These are phyloP conservation scores for Macrotis lagotis DNA, from an alignment of 2,113 vertebrate species.

Conservation along the genomic window DNA sequence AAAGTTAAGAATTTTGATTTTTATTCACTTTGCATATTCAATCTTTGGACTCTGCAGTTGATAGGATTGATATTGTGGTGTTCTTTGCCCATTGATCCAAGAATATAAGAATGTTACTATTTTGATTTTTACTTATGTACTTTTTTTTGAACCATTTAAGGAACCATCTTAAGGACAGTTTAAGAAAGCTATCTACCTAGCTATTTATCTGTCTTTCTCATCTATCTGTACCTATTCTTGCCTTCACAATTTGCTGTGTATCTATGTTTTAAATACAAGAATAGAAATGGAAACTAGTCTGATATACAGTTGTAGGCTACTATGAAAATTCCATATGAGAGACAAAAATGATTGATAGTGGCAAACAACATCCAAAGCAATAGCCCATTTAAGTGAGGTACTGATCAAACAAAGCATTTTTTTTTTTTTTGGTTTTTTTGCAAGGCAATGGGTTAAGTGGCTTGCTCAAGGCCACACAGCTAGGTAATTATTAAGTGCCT, in stretches of 20 bases:
- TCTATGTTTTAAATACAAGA: slow-evolving; percentile 21
- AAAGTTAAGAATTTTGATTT: not conserved
- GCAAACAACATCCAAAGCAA: fast-evolving
- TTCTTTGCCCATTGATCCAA: not conserved
- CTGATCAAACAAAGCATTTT: no score
- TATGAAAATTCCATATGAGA: not conserved
- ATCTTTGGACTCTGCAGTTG: not conserved
- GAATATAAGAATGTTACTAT: not conserved
- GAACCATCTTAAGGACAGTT: not conserved
- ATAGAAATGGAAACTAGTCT: not conserved
- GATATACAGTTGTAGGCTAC: not conserved
- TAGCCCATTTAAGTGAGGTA: not conserved
- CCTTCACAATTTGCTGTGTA: not conserved
- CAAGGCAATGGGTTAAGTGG: no score
- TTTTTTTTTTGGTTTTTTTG: no score
- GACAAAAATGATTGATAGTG: fast-evolving
- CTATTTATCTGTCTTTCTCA: not conserved
- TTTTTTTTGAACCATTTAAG: not conserved
- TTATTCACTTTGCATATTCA: not conserved
- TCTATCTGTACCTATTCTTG: not conserved
- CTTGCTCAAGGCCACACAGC: no score
- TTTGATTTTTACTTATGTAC: not conserved
- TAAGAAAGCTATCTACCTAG: not conserved
- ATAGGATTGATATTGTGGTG: not conserved
- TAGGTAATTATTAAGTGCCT: no score